Percentiles rank a stretch among this genome's conserved stretches.
Conservation (phyloP, 2,113 vertebrate species). For the Holacanthus passer region DNA sequence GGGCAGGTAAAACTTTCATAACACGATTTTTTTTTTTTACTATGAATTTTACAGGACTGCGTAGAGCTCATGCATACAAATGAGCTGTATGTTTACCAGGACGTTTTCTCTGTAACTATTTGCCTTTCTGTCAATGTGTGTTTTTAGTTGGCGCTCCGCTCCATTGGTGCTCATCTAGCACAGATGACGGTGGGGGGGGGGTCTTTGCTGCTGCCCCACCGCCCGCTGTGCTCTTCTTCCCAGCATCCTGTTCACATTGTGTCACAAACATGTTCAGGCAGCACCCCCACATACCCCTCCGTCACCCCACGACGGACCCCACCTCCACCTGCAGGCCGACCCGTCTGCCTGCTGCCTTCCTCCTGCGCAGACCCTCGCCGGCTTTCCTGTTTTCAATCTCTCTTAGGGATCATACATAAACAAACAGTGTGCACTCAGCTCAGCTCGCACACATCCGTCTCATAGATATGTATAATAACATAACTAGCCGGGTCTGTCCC, state of each 20-base stretch:
- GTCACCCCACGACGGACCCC: conserved; percentile 44
- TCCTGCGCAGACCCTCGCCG: conserved; percentile 23
- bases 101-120: conserved; percentile 15
- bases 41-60: conserved; percentile 12
- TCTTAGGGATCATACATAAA: conserved; percentile 44
- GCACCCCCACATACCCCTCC: conserved; percentile 14
- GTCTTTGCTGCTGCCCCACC: conserved; percentile 16
- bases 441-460: conserved; percentile 7
- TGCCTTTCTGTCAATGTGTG: conserved; percentile 16
- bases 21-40: too few relatives aligned
- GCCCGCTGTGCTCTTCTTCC: conserved; percentile 28
- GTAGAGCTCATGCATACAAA: conserved; percentile 2
- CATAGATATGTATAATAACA: conserved; percentile 55
- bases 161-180: conserved; percentile 38
- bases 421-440: conserved; percentile 35
- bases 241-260: conserved; percentile 70
- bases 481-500: conserved; percentile 31
- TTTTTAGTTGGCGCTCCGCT: conserved; percentile 28
- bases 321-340: conserved; percentile 69
- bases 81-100: conserved; percentile 28
- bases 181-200: conserved; percentile 15
- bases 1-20: neutral
- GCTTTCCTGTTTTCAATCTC: conserved; percentile 73
- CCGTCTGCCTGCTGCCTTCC: conserved; percentile 42
- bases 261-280: conserved; percentile 53